Base-by-base conservation (phyloP, 2,888 invertebrate species). In the Amphipoea lucens region DNA sequence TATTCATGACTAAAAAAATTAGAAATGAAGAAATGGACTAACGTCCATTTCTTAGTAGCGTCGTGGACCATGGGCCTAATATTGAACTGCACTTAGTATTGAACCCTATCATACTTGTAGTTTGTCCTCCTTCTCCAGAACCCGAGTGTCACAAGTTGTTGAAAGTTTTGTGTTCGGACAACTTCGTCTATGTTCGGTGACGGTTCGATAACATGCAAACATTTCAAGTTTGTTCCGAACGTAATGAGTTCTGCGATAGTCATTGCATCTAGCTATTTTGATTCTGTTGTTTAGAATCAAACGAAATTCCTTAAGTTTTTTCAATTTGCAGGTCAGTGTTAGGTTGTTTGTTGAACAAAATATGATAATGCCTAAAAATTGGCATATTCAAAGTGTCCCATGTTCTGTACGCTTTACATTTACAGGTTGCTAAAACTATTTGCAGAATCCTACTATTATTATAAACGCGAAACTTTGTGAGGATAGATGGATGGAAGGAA, bases 131-230 rank as follows among this genome's bases (percentile, higher is more conserved):
- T 74, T 72, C 51, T 68, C 71, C 23, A 62, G 40, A 29, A 66
- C 36, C 7, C 65, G 20, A 78, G 57, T 73, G 72, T 74, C 84
- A 42, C 70, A 71, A 84, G 81, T 84, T 74, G 60, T 76, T 67
- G 67, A 74, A 76, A 84, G 74, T 84, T 84, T 65, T 6, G 63
- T 74, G 72, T 77, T 81, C 81, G 74, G 67, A 9, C 1, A 74
- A 74, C 73, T 84, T 84, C 77, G 81, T 23, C 45, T 40, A 45
- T 68, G 40, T 60, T 74, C 85, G 73, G 67, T 45, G 83, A 65
- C 60, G 63, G 77, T 54, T 84, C 76, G 62, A 68, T 84, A 62
- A 23, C 60, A n/a, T 69, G 45, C 77, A 74, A 74, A 81, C 81
- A 74, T 74, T 81, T 76, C 6, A 67, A 74, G 76, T 77, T 84